Base-by-base conservation (phyloP, 2,113 vertebrate species). In the Oriolus oriolus region DNA sequence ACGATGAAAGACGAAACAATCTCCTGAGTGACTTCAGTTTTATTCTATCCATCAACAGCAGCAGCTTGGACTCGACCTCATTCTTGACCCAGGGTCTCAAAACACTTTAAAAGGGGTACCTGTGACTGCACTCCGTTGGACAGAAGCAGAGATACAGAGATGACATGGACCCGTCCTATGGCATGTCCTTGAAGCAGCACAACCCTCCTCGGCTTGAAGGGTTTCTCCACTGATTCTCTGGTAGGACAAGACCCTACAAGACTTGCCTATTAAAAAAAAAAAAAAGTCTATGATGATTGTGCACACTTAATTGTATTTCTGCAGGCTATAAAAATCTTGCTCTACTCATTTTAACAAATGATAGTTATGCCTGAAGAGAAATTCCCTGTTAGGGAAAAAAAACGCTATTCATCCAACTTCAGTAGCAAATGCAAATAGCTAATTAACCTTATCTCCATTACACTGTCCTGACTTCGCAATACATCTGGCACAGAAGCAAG, bases 371-470 rank as follows among this genome's bases (percentile, higher is more conserved):
- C 88, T 79, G 64, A 64, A 93, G 92, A 95, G 18, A 92, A 96
- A 96, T 96, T 95, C 82, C 64, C 79, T 31, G 56, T 19, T 79
- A 68, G 37, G 20, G 16, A 64, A 81, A 89, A 81, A 89, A 56
- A 77, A 8, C 7, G 10, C 17, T 49, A 60, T 47, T 88, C 83
- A 52, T 81, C 56, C 76, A 90, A 92, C 90, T 93, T 89, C 96
- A 94, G 83, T 45, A 93, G 76, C 83, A 92, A 89, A 96, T 79
- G 89, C 85, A 96, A 96, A 97, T 66, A 91, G 69, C 93, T 95
- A 96, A 96, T 96, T 96, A 97, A 94, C 88, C 86, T 97, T 96
- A 97, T 96, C 96, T 96, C 80, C 73, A 76, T 87, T 90, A 89
- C 68, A 64, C 44, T 92, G 85, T 78, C 90, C 85, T 82, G 76